Evolutionary conservation across 2,797 vertebrate species (phyloP), one percentile per base, ranked within the genome.

Genomic region (Caiman crocodilus): DNA sequence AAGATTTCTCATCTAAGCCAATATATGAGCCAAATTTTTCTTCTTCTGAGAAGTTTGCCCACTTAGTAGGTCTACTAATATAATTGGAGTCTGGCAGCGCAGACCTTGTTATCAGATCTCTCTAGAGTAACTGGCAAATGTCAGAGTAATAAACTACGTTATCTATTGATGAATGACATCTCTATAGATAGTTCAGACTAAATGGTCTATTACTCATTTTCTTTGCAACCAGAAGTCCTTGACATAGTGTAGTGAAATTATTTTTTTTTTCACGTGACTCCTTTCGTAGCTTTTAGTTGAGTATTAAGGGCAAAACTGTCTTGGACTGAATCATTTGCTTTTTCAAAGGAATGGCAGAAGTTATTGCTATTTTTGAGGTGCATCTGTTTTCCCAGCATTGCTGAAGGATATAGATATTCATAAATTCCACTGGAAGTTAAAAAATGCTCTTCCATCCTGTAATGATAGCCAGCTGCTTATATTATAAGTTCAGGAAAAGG

Each of bases 111-210:
- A 90, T 85, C 65, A 77, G 67, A 1, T 17, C 26, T 92, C 79
- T 89, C 50, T 58, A 94, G 90, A 88, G 28, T 78, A 60, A 79
- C 63, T 88, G 61, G 81, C 3, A 76, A 90, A 90, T 67, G 77
- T 90, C 90, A 94, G 85, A 76, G 78, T 55, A 92, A 86, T 75
- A 71, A 86, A 94, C 76, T 90, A 42, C 35, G 59, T 94, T 87
- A 86, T 42, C 50, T 87, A 3, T 55, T 91, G 87, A 92, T 79
- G 78, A 93, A 93, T 87, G 65, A 60, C 55, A 82, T 84, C 55
- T 85, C 78, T 60, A 60, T 50, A 61, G 77, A 92, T 79, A 67
- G 28, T 94, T 93, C 84, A 83, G 88, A 79, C 71, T 90, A 76
- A 94, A 79, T 75, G 90, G 91, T 91, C 56, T 74, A 30, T 90